Evolutionary conservation across 2,113 vertebrate genomes (phyloP).

Genomic region (Balaeniceps rex): DNA sequence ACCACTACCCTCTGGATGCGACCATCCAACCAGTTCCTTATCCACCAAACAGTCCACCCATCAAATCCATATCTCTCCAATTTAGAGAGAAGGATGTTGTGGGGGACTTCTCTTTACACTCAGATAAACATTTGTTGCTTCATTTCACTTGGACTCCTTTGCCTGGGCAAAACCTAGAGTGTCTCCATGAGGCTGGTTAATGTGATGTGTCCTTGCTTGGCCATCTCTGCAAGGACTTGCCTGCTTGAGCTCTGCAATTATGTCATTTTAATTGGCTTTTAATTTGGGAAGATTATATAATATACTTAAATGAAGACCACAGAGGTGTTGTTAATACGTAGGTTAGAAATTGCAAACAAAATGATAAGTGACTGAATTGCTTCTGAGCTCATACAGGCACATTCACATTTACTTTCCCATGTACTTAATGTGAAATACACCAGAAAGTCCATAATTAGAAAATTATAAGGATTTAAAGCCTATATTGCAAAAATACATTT

Average conservation of each 20-base stretch:
- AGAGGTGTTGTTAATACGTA: neutral
- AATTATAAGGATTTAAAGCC: conserved; percentile 4
- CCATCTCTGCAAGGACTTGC: neutral
- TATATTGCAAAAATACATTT: neutral
- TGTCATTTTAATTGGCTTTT: conserved; percentile 29
- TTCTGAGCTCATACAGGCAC: neutral
- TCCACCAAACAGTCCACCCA: too few species aligned
- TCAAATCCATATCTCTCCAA: too few species aligned
- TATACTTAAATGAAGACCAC: neutral
- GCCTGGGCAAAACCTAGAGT: neutral
- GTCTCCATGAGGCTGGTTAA: neutral
- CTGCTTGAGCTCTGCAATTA: neutral
- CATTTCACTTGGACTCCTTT: neutral
- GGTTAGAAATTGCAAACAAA: conserved; percentile 2
- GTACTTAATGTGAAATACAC: neutral
- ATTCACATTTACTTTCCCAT: neutral
- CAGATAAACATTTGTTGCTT: neutral
- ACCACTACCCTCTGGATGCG: too few species aligned
- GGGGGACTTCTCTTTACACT: neutral
- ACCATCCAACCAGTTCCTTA: too few species aligned
- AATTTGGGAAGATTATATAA: conserved; percentile 18
- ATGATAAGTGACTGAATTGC: neutral
- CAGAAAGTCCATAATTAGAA: conserved; percentile 23
- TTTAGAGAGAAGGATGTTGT: too few species aligned
- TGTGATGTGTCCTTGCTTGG: neutral